phyloP scores from a whole-genome alignment of 1,140 invertebrate species.

The Protaetia brevitarsis region DNA sequence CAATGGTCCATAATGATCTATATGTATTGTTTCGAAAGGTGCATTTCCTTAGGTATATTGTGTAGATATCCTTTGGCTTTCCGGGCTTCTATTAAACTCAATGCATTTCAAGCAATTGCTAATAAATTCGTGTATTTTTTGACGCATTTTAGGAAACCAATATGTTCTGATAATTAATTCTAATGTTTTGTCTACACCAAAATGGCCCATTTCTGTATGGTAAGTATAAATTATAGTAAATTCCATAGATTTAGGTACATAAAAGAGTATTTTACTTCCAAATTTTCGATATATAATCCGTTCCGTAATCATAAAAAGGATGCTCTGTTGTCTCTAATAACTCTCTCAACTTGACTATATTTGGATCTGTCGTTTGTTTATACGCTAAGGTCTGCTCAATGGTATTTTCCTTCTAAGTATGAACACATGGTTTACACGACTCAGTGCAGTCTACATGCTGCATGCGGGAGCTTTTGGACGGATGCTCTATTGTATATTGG shows the following conservation, averaged over 20 bases:
- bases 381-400: conserved; percentile 27
- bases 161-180: conserved; percentile 32
- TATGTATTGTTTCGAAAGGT: conserved; percentile 40
- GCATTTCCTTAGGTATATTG: conserved; percentile 35
- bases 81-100: background rate
- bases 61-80: conserved; percentile 29
- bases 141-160: conserved; percentile 31
- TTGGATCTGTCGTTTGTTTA: conserved; percentile 28
- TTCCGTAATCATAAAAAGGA: conserved; percentile 31
- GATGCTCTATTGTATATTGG: conserved; percentile 33
- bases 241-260: conserved; percentile 33
- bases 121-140: conserved; percentile 33
- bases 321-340: conserved; percentile 15
- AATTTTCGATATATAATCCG: conserved; percentile 32
- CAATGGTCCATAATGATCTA: conserved; percentile 41
- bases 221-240: conserved; percentile 25
- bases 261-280: conserved; percentile 28
- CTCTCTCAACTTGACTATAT: background rate
- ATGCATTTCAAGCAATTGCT: conserved; percentile 33
- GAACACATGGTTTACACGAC: conserved; percentile 24
- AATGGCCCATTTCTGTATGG: conserved; percentile 28
- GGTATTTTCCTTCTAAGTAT: conserved; percentile 31
- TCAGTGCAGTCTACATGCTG: conserved; percentile 35
- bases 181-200: conserved; percentile 26
- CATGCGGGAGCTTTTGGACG: conserved; percentile 25